Conservation (phyloP, 2,113 vertebrate genomes). For the Ardeotis arabs region DNA sequence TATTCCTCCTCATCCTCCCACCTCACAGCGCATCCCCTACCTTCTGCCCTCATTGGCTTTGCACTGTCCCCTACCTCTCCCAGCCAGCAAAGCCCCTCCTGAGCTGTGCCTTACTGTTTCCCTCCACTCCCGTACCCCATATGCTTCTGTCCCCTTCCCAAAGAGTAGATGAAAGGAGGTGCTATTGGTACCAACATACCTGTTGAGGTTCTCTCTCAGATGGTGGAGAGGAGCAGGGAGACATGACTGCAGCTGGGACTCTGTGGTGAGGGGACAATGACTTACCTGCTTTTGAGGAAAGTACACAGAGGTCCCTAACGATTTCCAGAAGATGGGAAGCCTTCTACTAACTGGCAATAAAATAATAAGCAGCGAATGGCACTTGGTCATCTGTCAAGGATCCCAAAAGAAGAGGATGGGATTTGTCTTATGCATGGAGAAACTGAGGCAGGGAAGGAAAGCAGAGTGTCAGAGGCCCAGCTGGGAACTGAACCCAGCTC, state of each 20-base stretch:
- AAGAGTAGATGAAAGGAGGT: not conserved
- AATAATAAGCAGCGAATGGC: not conserved
- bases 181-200: not conserved
- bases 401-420: not conserved
- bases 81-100: not conserved
- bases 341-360: not conserved
- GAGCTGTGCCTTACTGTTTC: not conserved
- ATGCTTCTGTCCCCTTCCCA: not conserved
- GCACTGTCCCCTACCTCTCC: not conserved
- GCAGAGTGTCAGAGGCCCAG: not conserved
- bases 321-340: not conserved
- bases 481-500: not conserved
- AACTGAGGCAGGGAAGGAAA: not conserved
- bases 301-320: not conserved
- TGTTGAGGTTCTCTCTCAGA: not conserved
- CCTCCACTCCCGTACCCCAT: fast-evolving
- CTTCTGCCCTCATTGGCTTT: fast-evolving
- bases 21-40: not conserved
- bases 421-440: not conserved
- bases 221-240: not conserved
- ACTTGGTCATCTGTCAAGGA: not conserved
- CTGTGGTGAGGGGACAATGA: not conserved
- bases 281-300: not conserved
- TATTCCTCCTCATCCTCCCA: slow-evolving; percentile 4
- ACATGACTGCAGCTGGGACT: not conserved